phyloP scores from a whole-genome alignment of 2,888 invertebrate genomes.

The Leptogaster cylindrica region DNA sequence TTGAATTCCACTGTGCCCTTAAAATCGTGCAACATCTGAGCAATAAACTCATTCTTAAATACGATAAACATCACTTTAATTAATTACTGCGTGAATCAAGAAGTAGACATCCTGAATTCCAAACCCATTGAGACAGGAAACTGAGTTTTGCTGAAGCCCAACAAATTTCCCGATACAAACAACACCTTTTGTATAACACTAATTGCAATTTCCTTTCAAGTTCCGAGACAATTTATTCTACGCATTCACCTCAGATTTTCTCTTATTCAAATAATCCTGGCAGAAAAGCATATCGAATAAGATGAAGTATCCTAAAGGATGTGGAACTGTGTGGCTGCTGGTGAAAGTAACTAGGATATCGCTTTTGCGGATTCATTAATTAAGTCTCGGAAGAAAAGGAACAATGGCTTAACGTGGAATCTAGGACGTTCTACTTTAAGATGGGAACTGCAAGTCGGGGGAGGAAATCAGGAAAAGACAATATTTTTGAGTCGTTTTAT shows the following conservation, averaged over 20 bases:
- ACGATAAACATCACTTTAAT: no score
- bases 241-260: slow-evolving; percentile 10
- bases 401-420: not conserved
- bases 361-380: slow-evolving; percentile 21
- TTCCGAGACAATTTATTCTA: not conserved
- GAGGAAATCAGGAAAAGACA: not conserved
- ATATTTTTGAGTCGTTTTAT: not conserved
- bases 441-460: no score
- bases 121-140: no score
- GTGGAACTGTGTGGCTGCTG: no score
- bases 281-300: slow-evolving; percentile 3
- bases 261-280: slow-evolving; percentile 12
- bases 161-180: slow-evolving; percentile 7
- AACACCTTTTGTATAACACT: slow-evolving; percentile 35
- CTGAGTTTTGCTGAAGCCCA: slow-evolving; percentile 8
- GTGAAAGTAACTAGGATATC: no score
- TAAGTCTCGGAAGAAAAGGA: not conserved
- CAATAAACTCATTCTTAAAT: no score
- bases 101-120: no score
- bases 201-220: slow-evolving; percentile 38
- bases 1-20: no score
- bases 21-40: no score
- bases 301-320: not conserved
- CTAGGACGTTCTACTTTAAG: not conserved
- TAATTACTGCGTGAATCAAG: no score